These are phyloP conservation scores for Mystacornis crossleyi DNA, from an alignment of 2,113 vertebrate genomes.

Conservation along the genomic window DNA sequence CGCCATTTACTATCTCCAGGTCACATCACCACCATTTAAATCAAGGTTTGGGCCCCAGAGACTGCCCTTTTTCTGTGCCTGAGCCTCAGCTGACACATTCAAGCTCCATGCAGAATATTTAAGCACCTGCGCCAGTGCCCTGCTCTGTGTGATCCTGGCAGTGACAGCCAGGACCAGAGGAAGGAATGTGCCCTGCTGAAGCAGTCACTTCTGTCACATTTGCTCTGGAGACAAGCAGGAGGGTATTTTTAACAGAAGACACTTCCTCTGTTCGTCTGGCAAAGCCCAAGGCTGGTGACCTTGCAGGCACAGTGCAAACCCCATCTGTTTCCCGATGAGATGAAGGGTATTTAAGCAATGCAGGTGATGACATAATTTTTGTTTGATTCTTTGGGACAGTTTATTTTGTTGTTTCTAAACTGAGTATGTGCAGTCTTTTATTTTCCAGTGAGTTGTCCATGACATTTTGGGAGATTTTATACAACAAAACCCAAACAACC, in stretches of 20 bases:
- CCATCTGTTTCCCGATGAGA: conserved; percentile 48
- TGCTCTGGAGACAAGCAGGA: neutral
- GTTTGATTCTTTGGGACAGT: neutral
- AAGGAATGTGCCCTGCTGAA: neutral
- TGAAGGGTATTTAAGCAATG: neutral
- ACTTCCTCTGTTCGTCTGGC: conserved; percentile 9
- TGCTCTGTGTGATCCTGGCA: neutral
- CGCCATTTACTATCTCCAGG: neutral
- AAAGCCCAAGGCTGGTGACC: conserved; percentile 22
- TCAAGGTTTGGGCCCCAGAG: neutral
- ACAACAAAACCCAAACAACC: neutral
- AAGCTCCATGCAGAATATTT: neutral
- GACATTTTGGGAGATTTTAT: neutral
- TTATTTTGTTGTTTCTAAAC: neutral
- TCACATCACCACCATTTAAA: neutral
- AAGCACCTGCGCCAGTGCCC: neutral
- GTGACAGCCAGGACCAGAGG: neutral
- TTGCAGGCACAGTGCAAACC: conserved; percentile 26
- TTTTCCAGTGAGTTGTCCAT: neutral
- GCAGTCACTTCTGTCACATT: neutral
- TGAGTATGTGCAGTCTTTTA: neutral
- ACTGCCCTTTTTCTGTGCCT: neutral
- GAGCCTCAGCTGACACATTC: neutral
- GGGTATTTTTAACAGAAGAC: conserved; percentile 33
- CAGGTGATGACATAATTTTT: neutral